Evolutionary conservation across 2,888 invertebrate genomes (phyloP).

Genomic region (Saturnia pavonia): DNA sequence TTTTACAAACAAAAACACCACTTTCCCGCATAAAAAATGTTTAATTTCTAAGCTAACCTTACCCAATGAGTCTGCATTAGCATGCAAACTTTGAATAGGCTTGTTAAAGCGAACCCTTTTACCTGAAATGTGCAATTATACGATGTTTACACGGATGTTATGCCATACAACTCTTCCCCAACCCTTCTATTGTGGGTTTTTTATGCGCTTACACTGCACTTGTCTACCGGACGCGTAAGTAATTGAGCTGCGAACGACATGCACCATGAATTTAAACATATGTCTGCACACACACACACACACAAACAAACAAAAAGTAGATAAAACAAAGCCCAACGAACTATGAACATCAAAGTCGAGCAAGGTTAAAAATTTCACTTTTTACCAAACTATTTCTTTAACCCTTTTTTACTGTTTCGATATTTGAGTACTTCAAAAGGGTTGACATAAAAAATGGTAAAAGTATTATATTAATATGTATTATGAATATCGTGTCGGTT

Average conservation of each 20-base stretch:
- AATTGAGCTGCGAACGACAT: conserved; percentile 47
- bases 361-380: conserved; percentile 62
- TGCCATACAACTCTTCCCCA: conserved; percentile 69
- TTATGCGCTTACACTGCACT: conserved; percentile 62
- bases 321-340: conserved; percentile 27
- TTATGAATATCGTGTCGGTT: conserved; percentile 46
- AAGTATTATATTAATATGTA: conserved; percentile 41
- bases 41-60: conserved; percentile 24
- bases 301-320: conserved; percentile 17
- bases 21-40: background rate
- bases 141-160: conserved; percentile 79
- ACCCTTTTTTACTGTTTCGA: conserved; percentile 51
- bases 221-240: conserved; percentile 59
- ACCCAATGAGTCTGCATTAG: background rate
- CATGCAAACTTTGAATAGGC: conserved; percentile 37
- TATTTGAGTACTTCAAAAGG: conserved; percentile 27
- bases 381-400: conserved; percentile 49
- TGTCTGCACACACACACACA: conserved; percentile 31
- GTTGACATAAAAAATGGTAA: conserved; percentile 42
- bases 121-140: conserved; percentile 74
- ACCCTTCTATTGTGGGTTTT: conserved; percentile 72
- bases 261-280: conserved; percentile 37
- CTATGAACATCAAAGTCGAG: conserved; percentile 31
- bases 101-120: conserved; percentile 60
- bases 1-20: background rate